Evolutionary conservation across 2,113 vertebrate species (phyloP).

Genomic region (Gorsachius goisagi): DNA sequence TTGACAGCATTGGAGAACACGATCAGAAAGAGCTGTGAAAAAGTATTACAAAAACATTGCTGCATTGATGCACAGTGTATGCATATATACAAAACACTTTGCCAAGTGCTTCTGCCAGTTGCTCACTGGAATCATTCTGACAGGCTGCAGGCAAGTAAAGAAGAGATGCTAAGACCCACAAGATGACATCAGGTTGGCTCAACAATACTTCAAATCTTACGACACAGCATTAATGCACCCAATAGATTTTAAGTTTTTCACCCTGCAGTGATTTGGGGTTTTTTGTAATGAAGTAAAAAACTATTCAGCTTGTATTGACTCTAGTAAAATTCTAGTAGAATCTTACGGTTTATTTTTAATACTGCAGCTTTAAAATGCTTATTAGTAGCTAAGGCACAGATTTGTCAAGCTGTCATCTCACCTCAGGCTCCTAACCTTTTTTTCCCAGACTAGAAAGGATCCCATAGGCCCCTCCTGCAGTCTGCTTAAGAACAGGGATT

Average conservation of each 20-base stretch:
- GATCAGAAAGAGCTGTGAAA: not conserved
- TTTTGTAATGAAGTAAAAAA: not conserved
- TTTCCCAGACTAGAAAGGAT: not conserved
- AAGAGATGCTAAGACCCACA: not conserved
- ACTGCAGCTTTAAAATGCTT: not conserved
- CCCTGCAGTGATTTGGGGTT: rapidly evolving
- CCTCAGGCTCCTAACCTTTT: not conserved
- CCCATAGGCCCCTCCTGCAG: not conserved
- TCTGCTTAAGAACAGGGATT: not conserved
- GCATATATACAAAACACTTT: not conserved
- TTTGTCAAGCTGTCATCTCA: not conserved
- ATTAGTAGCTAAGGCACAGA: not conserved
- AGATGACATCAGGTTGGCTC: not conserved
- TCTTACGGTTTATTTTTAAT: not conserved
- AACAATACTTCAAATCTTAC: not conserved
- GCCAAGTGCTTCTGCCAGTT: not conserved
- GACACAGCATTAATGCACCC: not conserved
- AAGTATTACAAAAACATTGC: not conserved
- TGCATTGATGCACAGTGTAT: not conserved
- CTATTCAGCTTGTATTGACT: not conserved
- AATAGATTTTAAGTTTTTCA: not conserved
- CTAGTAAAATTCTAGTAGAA: not conserved
- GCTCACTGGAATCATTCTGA: not conserved
- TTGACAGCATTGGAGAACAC: not conserved
- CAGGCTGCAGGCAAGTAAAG: not conserved